Percentiles rank a stretch among this genome's conserved stretches.
Evolutionary conservation across 2,797 vertebrate genomes (phyloP).

Genomic region (Cercopithecus hamlyni): DNA sequence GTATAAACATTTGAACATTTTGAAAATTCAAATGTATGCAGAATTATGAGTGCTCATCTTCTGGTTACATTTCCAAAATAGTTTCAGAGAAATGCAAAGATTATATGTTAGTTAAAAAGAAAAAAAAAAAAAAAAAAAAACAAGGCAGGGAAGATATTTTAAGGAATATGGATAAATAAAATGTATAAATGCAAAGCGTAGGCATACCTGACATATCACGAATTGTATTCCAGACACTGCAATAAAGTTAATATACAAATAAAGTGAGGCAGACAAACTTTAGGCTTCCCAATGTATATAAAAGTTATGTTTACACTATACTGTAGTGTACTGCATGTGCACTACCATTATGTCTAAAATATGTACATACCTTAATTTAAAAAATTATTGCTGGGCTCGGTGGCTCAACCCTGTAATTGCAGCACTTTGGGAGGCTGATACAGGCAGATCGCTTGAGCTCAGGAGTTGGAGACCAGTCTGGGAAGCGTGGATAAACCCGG

Average conservation of each 20-base stretch:
- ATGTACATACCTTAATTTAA: neutral
- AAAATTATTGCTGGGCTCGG: neutral
- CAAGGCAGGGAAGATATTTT: neutral
- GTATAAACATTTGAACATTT: neutral
- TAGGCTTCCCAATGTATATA: neutral
- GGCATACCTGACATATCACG: neutral
- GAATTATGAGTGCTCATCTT: neutral
- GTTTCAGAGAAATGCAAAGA: neutral
- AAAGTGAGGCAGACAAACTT: no score
- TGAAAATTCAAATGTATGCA: neutral
- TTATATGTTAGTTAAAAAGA: neutral
- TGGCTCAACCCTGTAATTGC: neutral
- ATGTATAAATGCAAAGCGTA: neutral
- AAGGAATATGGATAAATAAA: neutral
- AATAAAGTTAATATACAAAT: neutral
- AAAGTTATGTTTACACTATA: neutral
- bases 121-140: neutral
- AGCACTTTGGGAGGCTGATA: neutral
- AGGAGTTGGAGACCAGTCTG: neutral
- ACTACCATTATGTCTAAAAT: neutral
- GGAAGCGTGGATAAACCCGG: neutral
- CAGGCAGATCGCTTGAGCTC: accelerated
- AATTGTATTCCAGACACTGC: neutral
- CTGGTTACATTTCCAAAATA: neutral
- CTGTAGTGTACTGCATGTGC: neutral